Conservation (phyloP, 2,888 invertebrate species). For the Hirtodrosophila confusa region DNA sequence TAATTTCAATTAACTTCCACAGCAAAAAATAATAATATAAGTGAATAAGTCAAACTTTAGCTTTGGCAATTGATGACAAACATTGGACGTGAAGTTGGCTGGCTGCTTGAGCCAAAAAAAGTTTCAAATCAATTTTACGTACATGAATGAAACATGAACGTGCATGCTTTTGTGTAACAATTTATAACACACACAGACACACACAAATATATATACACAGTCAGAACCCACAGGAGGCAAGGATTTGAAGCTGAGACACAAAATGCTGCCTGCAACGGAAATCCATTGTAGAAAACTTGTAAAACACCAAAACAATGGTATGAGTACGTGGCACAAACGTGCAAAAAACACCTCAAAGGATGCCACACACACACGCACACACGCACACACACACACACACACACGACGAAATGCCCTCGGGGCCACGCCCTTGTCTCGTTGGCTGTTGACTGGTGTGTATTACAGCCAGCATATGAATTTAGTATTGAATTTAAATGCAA, state of each 20-base stretch:
- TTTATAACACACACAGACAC: slow-evolving; percentile 51
- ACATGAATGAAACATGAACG: slow-evolving; percentile 77
- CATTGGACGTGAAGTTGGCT: slow-evolving; percentile 20
- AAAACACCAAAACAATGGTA: slow-evolving; percentile 73
- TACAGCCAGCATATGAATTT: slow-evolving; percentile 78
- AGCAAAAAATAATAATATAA: slow-evolving; percentile 29
- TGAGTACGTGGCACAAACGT: slow-evolving; percentile 39
- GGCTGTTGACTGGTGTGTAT: slow-evolving; percentile 61
- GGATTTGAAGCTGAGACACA: slow-evolving; percentile 39
- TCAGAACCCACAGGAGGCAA: slow-evolving; percentile 21
- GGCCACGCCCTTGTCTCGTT: slow-evolving; percentile 37
- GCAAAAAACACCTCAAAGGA: slow-evolving; percentile 55
- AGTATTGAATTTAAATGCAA: slow-evolving; percentile 80
- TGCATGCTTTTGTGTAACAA: slow-evolving; percentile 65
- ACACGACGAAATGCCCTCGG: slow-evolving; percentile 34
- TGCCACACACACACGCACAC: slow-evolving; percentile 28
- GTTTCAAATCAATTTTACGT: slow-evolving; percentile 74
- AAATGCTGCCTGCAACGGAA: slow-evolving; percentile 60
- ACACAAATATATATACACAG: neutral
- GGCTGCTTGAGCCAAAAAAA: slow-evolving; percentile 33
- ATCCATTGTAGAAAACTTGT: slow-evolving; percentile 79
- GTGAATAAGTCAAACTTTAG: slow-evolving; percentile 54
- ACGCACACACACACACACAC: slow-evolving; percentile 12
- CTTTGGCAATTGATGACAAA: slow-evolving; percentile 41
- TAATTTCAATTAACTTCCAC: slow-evolving; percentile 74